phyloP scores from a whole-genome alignment of 2,797 vertebrate species.

The Trachops cirrhosus region DNA sequence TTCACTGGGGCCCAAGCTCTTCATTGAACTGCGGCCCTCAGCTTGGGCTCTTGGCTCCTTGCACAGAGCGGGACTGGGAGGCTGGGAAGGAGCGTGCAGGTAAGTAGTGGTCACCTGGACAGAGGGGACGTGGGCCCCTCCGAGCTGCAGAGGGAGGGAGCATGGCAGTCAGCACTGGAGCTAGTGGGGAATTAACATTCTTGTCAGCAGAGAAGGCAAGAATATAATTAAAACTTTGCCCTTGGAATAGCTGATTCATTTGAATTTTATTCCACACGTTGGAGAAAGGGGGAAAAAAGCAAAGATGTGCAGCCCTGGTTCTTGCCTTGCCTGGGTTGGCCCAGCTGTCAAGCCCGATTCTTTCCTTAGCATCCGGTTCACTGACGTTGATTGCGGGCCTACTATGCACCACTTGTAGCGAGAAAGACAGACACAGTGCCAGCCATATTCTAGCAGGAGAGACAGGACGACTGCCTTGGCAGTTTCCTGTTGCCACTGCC shows the following conservation, averaged over 20 bases:
- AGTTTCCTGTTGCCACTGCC: neutral
- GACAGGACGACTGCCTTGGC: accelerated
- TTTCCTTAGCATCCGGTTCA: neutral
- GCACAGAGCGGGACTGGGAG: accelerated
- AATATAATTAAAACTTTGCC: slow-evolving; percentile 73
- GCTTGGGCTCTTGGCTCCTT: neutral
- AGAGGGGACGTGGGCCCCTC: neutral
- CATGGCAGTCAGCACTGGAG: neutral
- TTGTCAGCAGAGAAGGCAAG: slow-evolving; percentile 64
- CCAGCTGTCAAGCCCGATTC: neutral
- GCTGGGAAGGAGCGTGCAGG: neutral
- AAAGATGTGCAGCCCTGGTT: neutral
- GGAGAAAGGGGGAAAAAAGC: neutral
- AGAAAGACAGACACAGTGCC: neutral
- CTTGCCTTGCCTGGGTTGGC: neutral
- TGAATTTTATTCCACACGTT: slow-evolving; percentile 60
- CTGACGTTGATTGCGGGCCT: neutral
- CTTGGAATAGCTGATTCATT: slow-evolving; percentile 75
- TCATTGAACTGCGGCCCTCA: neutral
- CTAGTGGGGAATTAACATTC: slow-evolving; percentile 66
- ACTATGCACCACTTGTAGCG: accelerated
- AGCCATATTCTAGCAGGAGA: neutral
- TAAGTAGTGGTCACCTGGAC: neutral
- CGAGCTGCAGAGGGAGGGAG: neutral
- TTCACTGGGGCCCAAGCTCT: neutral